Percentiles rank a stretch among this genome's conserved stretches.
Evolutionary conservation across 1,140 invertebrate genomes (phyloP).

Genomic region (Oncopeltus fasciatus): DNA sequence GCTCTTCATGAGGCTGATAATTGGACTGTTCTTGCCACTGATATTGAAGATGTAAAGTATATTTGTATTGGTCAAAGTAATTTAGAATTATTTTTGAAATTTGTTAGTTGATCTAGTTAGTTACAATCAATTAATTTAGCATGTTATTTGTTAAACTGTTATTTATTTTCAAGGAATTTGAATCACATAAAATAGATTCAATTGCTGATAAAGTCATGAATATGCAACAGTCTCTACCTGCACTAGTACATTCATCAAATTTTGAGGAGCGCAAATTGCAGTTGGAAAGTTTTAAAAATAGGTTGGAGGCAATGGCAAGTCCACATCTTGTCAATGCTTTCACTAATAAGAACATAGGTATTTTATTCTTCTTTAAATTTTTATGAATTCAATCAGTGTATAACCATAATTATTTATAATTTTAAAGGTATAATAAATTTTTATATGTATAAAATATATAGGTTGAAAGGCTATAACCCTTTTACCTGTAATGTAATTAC

Average conservation of each 20-base stretch:
- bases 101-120: too few species aligned
- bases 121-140: too few species aligned
- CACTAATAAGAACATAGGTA: slow-evolving; percentile 54
- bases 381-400: too few species aligned
- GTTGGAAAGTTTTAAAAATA: slow-evolving; percentile 77
- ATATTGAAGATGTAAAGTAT: slow-evolving; percentile 51
- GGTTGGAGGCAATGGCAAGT: slow-evolving; percentile 74
- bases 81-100: too few species aligned
- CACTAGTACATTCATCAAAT: slow-evolving; percentile 68
- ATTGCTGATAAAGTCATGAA: slow-evolving; percentile 58
- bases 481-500: too few species aligned
- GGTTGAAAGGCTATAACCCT: too few species aligned
- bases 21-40: slow-evolving; percentile 67
- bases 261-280: slow-evolving; percentile 69
- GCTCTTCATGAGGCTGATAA: slow-evolving; percentile 84
- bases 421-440: too few species aligned
- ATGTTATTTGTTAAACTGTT: too few species aligned
- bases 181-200: slow-evolving; percentile 41
- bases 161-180: slow-evolving; percentile 39
- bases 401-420: too few species aligned
- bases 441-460: too few species aligned
- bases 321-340: slow-evolving; percentile 74
- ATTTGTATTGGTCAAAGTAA: too few species aligned
- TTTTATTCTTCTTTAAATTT: slow-evolving; percentile 8
- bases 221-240: slow-evolving; percentile 65